A percentile compares a stretch with the other conserved stretches of the same genome.
Conservation (phyloP, 1,140 invertebrate genomes). For the Chironomus tepperi region DNA sequence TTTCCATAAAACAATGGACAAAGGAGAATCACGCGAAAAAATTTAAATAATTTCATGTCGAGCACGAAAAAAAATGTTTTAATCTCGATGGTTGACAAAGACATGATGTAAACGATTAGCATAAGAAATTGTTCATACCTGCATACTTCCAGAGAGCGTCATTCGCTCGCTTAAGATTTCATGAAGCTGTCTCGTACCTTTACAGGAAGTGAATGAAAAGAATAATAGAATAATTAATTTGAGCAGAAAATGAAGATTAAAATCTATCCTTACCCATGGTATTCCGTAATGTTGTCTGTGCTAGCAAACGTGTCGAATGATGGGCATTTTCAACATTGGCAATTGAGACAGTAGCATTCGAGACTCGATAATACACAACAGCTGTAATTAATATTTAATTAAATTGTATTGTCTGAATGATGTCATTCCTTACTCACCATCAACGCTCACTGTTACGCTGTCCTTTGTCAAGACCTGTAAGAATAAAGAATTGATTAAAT, state of each 20-base stretch:
- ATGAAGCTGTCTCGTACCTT: constrained; percentile 82
- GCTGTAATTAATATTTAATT: constrained; percentile 35
- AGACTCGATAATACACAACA: constrained; percentile 88
- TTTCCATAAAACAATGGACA: too few relatives aligned
- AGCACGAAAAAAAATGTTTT: not conserved
- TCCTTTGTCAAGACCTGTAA: constrained; percentile 83
- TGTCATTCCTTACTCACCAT: constrained; percentile 44
- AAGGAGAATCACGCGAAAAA: too few relatives aligned
- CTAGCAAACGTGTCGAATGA: constrained; percentile 79
- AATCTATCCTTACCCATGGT: constrained; percentile 53
- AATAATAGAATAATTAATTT: not conserved
- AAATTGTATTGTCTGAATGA: not conserved
- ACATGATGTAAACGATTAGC: not conserved
- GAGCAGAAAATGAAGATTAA: not conserved
- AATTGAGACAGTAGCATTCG: constrained; percentile 92
- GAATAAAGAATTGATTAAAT: not conserved
- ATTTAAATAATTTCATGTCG: too few relatives aligned
- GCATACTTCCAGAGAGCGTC: constrained; percentile 82
- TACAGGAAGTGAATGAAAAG: not conserved
- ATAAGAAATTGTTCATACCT: constrained; percentile 39
- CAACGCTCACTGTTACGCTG: constrained; percentile 89
- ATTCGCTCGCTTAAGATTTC: constrained; percentile 94
- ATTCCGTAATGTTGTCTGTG: constrained; percentile 86
- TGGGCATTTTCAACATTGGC: constrained; percentile 96
- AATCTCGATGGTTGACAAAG: not conserved